phyloP scores from a whole-genome alignment of 2,888 invertebrate genomes.

The Eupelmus urozonus region DNA sequence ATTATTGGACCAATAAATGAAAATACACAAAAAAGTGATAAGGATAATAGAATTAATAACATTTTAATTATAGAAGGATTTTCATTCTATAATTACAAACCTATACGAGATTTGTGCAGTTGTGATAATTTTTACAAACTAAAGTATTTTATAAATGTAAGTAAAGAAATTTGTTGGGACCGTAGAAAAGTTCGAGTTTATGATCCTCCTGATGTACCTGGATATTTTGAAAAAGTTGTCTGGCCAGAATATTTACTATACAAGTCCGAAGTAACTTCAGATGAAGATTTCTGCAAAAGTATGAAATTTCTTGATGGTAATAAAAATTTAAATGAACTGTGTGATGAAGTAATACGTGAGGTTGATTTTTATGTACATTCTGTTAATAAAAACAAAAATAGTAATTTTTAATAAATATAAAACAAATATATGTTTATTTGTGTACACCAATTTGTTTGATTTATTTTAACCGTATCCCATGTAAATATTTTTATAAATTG shows the following conservation, averaged over 20 bases:
- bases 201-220: constrained; percentile 90
- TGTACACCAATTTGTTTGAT: no score
- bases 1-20: constrained; percentile 70
- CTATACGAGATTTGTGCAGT: constrained; percentile 83
- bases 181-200: constrained; percentile 84
- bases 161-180: constrained; percentile 83
- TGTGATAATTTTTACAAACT: no score
- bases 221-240: constrained; percentile 92
- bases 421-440: no score
- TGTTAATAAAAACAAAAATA: constrained; percentile 1
- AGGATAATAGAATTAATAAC: constrained; percentile 70
- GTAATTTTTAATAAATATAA: no score
- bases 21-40: constrained; percentile 67
- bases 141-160: constrained; percentile 86
- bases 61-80: constrained; percentile 88
- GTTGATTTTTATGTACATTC: constrained; percentile 55
- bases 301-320: constrained; percentile 70
- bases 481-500: no score
- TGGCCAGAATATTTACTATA: constrained; percentile 91
- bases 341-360: constrained; percentile 64
- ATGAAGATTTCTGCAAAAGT: constrained; percentile 63
- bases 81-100: constrained; percentile 84
- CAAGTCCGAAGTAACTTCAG: constrained; percentile 76
- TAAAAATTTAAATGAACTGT: constrained; percentile 63
- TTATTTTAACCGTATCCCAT: no score